Percentiles rank a stretch among this genome's conserved stretches.
These are phyloP conservation scores for Hybognathus amarus DNA, from an alignment of 2,797 vertebrate species.

Conservation along the genomic window DNA sequence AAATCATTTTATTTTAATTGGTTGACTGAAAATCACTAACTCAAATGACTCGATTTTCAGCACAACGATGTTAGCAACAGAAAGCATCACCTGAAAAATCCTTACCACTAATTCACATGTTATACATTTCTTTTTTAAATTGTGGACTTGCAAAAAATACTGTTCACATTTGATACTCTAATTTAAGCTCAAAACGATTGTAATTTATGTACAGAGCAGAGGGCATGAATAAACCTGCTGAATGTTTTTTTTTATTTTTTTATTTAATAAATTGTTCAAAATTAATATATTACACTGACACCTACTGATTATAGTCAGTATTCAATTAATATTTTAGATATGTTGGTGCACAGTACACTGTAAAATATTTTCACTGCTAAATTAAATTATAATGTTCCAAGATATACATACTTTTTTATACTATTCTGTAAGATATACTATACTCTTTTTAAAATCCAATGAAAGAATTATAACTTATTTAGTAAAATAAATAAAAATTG, in stretches of 20 bases:
- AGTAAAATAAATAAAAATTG: neutral
- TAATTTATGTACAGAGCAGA: neutral
- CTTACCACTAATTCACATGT: neutral
- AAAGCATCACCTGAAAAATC: neutral
- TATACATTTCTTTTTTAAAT: neutral
- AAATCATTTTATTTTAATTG: too few species aligned
- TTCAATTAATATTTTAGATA: neutral
- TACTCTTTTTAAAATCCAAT: constrained; percentile 8
- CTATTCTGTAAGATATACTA: too few species aligned
- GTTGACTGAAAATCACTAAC: neutral
- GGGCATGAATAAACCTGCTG: neutral
- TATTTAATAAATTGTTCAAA: too few species aligned
- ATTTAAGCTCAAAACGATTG: neutral
- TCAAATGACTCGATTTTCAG: neutral
- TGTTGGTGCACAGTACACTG: neutral
- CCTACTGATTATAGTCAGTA: too few species aligned
- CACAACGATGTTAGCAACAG: neutral
- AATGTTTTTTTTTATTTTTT: neutral
- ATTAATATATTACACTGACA: neutral
- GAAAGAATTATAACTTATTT: neutral
- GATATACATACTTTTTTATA: too few species aligned
- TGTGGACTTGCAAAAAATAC: neutral
- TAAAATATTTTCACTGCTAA: neutral
- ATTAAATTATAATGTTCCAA: neutral
- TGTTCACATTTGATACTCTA: neutral